Base-by-base conservation (phyloP, 2,888 invertebrate genomes). In the Norana najaformis region DNA sequence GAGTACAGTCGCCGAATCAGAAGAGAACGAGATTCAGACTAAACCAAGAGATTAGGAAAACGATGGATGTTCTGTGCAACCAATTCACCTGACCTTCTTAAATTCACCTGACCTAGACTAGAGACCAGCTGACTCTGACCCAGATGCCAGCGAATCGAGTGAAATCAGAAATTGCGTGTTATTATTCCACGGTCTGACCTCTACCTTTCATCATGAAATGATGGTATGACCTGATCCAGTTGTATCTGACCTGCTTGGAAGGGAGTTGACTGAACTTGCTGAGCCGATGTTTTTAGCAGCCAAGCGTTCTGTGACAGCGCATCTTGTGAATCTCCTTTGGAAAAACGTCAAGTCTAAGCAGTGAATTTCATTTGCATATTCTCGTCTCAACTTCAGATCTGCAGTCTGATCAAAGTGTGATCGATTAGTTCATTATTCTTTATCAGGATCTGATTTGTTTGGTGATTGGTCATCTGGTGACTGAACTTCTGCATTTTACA, bases 1-100 rank as follows among this genome's bases (percentile, higher is more conserved):
- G 98, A 98, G 94, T 98, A 98, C 95, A 98, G 98, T 94, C 37
- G 41, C 16, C 37, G 89, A 20, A 85, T 85, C 85, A 85, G 23
- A 36, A 35, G 85, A 37, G 85, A 85, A 37, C 37, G 85, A 85
- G 85, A 85, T 35, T 37, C 37, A 8, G 85, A 85, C 85, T 69
- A 69, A 69, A 30, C 20, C 36, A 85, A 85, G 85, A 37, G 36
- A 37, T 85, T 85, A 36, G 36, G 36, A 34, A 85, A 36, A n/a
- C 69, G 8, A 3, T 69, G 69, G 69, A 69, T n/a, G n/a, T 69
- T 69, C 69, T 69, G 69, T n/a, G 30, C 69, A n/a, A n/a, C 69
- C 69, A n/a, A n/a, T n/a, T n/a, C n/a, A 69, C 69, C 69, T 69
- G 69, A 69, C 69, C 69, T 69, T n/a, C 6, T n/a, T 69, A n/a